Evolutionary conservation across 1,140 invertebrate species (phyloP).

Genomic region (Zaprionus vittiger): DNA sequence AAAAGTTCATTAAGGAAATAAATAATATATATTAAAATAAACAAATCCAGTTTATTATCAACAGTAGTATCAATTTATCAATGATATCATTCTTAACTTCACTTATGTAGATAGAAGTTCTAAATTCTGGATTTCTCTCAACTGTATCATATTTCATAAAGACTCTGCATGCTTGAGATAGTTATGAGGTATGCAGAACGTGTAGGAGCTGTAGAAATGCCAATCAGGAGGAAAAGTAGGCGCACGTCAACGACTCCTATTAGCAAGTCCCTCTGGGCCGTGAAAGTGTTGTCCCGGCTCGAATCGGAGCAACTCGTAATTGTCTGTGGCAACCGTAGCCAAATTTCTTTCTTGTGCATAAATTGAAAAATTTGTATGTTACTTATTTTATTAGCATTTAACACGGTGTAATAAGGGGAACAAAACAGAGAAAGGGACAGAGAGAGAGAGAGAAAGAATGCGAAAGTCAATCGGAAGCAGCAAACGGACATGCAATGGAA

Average conservation of each 20-base stretch:
- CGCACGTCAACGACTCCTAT: constrained; percentile 73
- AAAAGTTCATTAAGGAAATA: no score
- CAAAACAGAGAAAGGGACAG: constrained; percentile 37
- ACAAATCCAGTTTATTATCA: no score
- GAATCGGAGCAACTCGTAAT: constrained; percentile 14
- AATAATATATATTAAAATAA: no score
- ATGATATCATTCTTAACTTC: no score
- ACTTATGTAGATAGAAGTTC: no score
- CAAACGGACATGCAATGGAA: constrained; percentile 47
- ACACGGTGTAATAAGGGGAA: constrained; percentile 46
- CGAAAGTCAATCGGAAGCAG: constrained; percentile 48
- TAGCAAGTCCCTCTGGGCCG: constrained; percentile 80
- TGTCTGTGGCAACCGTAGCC: constrained; percentile 48
- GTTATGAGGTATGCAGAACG: constrained; percentile 23
- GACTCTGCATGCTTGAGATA: neutral
- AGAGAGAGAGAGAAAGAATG: constrained; percentile 26
- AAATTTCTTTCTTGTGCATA: constrained; percentile 50
- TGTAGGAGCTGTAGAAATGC: constrained; percentile 53
- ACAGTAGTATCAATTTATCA: no score
- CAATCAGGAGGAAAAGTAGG: constrained; percentile 62
- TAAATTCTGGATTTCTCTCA: neutral
- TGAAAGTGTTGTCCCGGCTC: constrained; percentile 75
- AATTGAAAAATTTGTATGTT: constrained; percentile 83
- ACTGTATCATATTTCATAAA: neutral
- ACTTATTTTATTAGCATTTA: constrained; percentile 83